A percentile compares a stretch with the other conserved stretches of the same genome.
phyloP scores from a whole-genome alignment of 2,797 vertebrate genomes.

The Sebastes oblongus region DNA sequence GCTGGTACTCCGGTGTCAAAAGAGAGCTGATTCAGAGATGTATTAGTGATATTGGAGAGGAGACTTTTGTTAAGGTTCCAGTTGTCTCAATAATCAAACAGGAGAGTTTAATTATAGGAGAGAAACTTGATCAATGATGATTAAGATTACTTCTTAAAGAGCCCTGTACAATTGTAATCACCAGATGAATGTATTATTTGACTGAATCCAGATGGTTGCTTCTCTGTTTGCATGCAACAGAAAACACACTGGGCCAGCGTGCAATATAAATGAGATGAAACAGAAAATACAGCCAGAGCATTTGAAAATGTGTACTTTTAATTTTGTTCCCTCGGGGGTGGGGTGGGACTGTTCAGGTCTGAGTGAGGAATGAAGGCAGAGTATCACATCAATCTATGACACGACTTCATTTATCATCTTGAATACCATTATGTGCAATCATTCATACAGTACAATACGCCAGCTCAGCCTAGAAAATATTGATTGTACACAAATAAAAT shows the following conservation, averaged over 20 bases:
- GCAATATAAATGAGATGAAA: not conserved
- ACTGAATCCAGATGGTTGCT: not conserved
- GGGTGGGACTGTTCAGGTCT: constrained; percentile 61
- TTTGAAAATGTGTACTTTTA: constrained; percentile 72
- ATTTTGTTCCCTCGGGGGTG: constrained; percentile 64
- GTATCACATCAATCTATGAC: constrained; percentile 70
- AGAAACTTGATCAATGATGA: not conserved
- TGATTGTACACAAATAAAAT: constrained; percentile 82
- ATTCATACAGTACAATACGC: constrained; percentile 74
- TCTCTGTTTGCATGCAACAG: not conserved
- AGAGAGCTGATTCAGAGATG: not conserved
- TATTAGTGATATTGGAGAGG: not conserved
- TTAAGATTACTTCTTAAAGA: not conserved
- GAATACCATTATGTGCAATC: constrained; percentile 75
- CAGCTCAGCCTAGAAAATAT: constrained; percentile 79
- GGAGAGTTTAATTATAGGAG: not conserved
- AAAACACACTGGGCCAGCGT: not conserved
- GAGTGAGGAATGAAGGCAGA: constrained; percentile 75
- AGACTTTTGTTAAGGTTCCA: not conserved
- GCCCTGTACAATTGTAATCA: not conserved
- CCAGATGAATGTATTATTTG: not conserved
- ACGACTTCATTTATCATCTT: constrained; percentile 66
- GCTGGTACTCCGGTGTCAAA: not conserved
- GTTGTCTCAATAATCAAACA: not conserved
- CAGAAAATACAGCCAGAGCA: constrained; percentile 16